Base-by-base conservation (phyloP, 2,797 vertebrate genomes). In the Astyanax mexicanus region DNA sequence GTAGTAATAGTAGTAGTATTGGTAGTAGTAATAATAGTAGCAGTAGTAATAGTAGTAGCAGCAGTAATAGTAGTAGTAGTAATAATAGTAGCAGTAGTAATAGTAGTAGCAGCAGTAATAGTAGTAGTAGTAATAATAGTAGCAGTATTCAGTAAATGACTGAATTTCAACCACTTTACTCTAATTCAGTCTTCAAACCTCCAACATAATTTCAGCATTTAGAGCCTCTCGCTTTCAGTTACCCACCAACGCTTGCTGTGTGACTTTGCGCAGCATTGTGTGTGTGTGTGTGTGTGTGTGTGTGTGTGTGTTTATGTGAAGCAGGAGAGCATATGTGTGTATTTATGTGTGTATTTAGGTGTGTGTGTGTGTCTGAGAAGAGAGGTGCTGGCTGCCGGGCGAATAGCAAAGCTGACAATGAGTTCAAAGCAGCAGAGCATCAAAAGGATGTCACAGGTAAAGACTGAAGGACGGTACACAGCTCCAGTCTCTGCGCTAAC, bases 401-500 rank as follows among this genome's bases (percentile, higher is more conserved):
- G 58, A 80, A 83, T 69, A 81, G 81, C 73, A 69, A 74, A 76
- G 70, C 70, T 87, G 86, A 86, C 85, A 88, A 77, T 83, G 77
- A 87, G 84, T 92, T 92, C 86, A 90, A 90, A 88, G 88, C 84
- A 73, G 35, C 64, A 69, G 64, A 76, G 76, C 89, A 92, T 91
- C 83, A 91, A 89, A 90, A 83, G 83, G 38, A 83, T 86, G 87
- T 84, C 80, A 86, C 60, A 67, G 80, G 84, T 84, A 81, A 88
- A 80, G 86, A 83, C 83, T 91, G 85, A 93, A 92, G 89, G 90
- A 88, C 89, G 86, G 80, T 81, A 67, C 85, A 87, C 83, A 89
- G 85, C 86, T 87, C 86, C 80, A 91, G 79, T 80, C 84, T 77
- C 80, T 64, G 72, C 85, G 72, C 79, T 70, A 71, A 84, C 68